Conservation (phyloP, 2,888 invertebrate genomes). For the Allolobophora icterica region DNA sequence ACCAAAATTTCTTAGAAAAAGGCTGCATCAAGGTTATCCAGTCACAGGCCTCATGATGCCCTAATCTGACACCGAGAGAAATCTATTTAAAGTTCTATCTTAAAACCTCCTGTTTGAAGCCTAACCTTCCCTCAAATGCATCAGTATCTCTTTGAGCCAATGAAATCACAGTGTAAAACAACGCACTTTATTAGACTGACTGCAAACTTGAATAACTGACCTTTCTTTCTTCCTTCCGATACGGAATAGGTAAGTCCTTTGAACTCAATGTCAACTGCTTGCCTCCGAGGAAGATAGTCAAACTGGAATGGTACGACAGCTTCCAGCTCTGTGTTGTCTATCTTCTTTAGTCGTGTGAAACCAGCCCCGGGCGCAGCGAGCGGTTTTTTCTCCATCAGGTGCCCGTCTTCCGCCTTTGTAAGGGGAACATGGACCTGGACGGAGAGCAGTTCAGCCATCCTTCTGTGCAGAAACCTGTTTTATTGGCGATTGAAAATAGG, state of each 20-base stretch:
- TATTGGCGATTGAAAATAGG: not conserved
- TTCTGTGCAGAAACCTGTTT: not conserved
- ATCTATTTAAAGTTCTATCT: too few relatives aligned
- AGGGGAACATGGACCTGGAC: conserved; percentile 62
- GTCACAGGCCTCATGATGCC: too few relatives aligned
- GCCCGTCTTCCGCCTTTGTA: conserved; percentile 47
- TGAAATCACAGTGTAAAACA: too few relatives aligned
- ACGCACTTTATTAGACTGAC: too few relatives aligned
- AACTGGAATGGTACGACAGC: conserved; percentile 34
- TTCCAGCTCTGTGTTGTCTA: conserved; percentile 44
- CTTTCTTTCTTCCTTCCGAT: conserved; percentile 71
- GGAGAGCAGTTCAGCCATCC: conserved; percentile 63
- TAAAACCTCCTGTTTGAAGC: too few relatives aligned
- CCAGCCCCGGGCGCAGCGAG: not conserved
- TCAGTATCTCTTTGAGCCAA: too few relatives aligned
- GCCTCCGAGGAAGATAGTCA: conserved; percentile 68
- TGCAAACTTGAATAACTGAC: conserved; percentile 47
- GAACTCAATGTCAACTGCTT: conserved; percentile 90
- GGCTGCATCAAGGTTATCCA: too few relatives aligned
- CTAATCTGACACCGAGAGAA: too few relatives aligned
- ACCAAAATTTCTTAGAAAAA: too few relatives aligned
- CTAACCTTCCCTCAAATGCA: too few relatives aligned
- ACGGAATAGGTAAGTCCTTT: conserved; percentile 86
- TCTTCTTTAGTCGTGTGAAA: conserved; percentile 49
- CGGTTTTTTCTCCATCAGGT: conserved; percentile 42